Percentiles rank a stretch among this genome's conserved stretches.
phyloP scores from a whole-genome alignment of 2,797 vertebrate genomes.

The Miichthys miiuy region DNA sequence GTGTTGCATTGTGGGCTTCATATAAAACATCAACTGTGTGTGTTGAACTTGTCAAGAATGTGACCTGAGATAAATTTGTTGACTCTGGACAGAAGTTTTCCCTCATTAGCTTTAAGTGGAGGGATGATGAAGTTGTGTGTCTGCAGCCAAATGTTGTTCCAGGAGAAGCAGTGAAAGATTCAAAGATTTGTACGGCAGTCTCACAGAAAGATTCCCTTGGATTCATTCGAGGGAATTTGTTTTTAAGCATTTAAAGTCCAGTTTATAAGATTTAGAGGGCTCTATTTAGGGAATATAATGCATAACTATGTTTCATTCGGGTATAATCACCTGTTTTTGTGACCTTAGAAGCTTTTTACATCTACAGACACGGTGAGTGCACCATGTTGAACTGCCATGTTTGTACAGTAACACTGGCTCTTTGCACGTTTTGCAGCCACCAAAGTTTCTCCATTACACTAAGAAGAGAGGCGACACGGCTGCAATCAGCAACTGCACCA shows the following conservation, averaged over 20 bases:
- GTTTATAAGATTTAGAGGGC: no score
- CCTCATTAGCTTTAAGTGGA: slow-evolving; percentile 30
- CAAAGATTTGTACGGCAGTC: not conserved
- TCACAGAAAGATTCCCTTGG: not conserved
- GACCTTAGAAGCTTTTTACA: no score
- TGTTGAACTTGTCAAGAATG: slow-evolving; percentile 25
- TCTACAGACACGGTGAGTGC: no score
- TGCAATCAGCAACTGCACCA: no score
- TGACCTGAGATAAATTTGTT: slow-evolving; percentile 36
- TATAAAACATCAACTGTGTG: slow-evolving; percentile 17
- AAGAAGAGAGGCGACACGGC: no score
- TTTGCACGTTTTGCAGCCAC: no score
- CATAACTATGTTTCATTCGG: no score
- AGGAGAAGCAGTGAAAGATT: not conserved
- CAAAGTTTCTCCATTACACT: no score
- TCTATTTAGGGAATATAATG: no score
- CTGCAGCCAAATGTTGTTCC: slow-evolving; percentile 16
- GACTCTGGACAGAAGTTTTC: slow-evolving; percentile 36
- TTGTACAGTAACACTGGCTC: no score
- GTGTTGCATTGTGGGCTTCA: not conserved
- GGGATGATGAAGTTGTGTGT: slow-evolving; percentile 12
- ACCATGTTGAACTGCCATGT: no score
- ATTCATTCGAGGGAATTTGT: not conserved
- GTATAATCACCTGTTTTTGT: no score
- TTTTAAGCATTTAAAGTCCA: not conserved